Evolutionary conservation across 2,797 vertebrate genomes (phyloP), one percentile per base, ranked within the genome.

Genomic region (Fratercula arctica): DNA sequence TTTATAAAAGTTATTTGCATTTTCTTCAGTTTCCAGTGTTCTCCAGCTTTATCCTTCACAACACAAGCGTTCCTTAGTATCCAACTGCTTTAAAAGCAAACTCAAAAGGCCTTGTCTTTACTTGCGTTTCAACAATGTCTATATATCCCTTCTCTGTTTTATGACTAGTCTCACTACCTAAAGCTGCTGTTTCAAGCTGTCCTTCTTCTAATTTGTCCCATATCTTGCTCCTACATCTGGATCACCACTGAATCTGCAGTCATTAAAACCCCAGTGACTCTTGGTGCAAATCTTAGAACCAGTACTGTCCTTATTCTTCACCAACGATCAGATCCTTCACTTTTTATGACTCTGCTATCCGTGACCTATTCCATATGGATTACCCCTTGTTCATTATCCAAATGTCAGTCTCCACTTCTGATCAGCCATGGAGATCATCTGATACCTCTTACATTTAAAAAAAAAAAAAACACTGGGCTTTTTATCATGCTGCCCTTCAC

Each of bases 71-170:
- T 88, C 25, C 28, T 35, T 63, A 33, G 16, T 33, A 85, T 56
- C 31, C 24, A 57, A 33, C 24, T 33, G 13, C 19, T 78, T 46
- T 29, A 33, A 74, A 84, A 77, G 48, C 16, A 61, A 85, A 54
- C 16, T 72, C 10, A 11, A 10, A 76, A 41, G 11, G 31, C 7
- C 3, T 46, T 1, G 0, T 18, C 60, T 91, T 79, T 20, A 73
- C 2, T 35, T 0, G 0, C 3, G 9, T 63, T 66, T 61, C 43
- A 66, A 57, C 28, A 48, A 28, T 1, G 1, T 26, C n/a, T 59
- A 2, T 37, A 18, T 17, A 66, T 7, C 11, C 24, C 12, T 74
- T 69, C 50, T 79, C 54, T 3, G 2, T 51, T 91, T 76, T 26
- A n/a, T 14, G 59, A 35, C 21, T 66, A 57, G 3, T 73, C 21